Evolutionary conservation across 2,797 vertebrate genomes (phyloP), one percentile per base, ranked within the genome.

Genomic region (Xenops minutus): DNA sequence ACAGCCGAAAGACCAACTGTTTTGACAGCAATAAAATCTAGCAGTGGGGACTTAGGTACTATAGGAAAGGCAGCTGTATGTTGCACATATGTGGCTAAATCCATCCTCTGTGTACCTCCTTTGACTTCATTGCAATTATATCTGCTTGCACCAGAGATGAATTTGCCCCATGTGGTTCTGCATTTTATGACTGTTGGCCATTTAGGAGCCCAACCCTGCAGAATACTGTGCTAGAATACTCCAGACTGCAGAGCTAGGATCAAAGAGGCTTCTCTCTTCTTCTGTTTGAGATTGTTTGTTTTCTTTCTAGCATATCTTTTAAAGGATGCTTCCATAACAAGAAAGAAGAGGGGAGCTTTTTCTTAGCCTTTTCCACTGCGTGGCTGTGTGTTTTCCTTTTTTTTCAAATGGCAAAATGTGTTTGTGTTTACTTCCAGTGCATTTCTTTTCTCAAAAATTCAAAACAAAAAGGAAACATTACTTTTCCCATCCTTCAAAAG

Each of bases 381-480:
- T 78, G 92, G 92, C 85, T 97, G 91, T 96, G 91, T 97, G 94
- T 94, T 96, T 94, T 97, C 75, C 91, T 94, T 96, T 96, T 52
- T 97, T 96, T 94, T 93, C 91, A 95, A 98, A 98, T 96, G 97
- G 96, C 80, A 96, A 97, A 97, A 96, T 96, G 88, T 97, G 96
- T 98, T 97, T 97, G 95, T 97, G 97, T 97, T 97, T 97, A 97
- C 96, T 98, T 98, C 97, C 98, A 98, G 98, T 98, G 98, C 98
- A 98, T 98, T 96, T 97, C 91, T 68, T 97, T 96, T 90, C 54
- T 96, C 96, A 97, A 95, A 96, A 96, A 95, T 88, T 97, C 95
- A 96, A 97, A 98, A 97, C 96, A 97, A 97, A 98, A 97, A 97
- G 96, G 89, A 97, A 97, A 97, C 81, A 92, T 95, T 92, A 82